Percentiles rank a stretch among this genome's conserved stretches.
phyloP scores from a whole-genome alignment of 2,888 invertebrate species.

The Pandemis cinnamomeana region DNA sequence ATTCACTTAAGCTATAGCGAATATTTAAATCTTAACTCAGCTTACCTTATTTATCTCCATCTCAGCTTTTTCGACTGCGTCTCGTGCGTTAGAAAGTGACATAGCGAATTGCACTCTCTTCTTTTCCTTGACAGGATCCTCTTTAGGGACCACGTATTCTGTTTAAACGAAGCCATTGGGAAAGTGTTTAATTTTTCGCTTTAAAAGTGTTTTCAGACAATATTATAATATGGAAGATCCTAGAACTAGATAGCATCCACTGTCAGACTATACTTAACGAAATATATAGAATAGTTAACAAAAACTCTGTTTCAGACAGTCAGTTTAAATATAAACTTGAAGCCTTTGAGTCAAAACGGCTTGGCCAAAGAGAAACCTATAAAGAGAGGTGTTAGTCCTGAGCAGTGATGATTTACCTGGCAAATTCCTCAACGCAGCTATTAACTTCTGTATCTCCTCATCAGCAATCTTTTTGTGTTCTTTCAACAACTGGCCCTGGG shows the following conservation, averaged over 20 bases:
- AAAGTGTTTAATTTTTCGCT: too few relatives aligned
- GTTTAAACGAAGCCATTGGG: neutral
- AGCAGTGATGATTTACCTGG: constrained; percentile 4
- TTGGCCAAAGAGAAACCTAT: too few relatives aligned
- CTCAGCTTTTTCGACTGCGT: constrained; percentile 3
- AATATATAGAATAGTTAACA: too few relatives aligned
- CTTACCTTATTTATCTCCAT: constrained; percentile 20
- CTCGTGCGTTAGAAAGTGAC: constrained; percentile 6
- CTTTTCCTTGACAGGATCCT: neutral
- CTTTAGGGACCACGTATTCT: constrained; percentile 4
- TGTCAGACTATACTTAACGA: too few relatives aligned
- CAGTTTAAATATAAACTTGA: too few relatives aligned
- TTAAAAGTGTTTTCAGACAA: too few relatives aligned
- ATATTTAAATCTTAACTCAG: neutral
- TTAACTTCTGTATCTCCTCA: constrained; percentile 7
- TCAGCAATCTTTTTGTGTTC: constrained; percentile 12
- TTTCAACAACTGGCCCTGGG: neutral
- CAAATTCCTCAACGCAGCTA: neutral
- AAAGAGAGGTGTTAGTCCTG: too few relatives aligned
- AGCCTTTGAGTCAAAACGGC: too few relatives aligned
- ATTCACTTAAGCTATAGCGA: neutral
- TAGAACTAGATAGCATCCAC: too few relatives aligned
- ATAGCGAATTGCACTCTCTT: constrained; percentile 2
- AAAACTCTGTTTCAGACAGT: too few relatives aligned
- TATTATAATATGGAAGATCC: too few relatives aligned